Percentiles rank a stretch among this genome's conserved stretches.
Conservation (phyloP, 1,140 invertebrate species). For the Zophobas morio region DNA sequence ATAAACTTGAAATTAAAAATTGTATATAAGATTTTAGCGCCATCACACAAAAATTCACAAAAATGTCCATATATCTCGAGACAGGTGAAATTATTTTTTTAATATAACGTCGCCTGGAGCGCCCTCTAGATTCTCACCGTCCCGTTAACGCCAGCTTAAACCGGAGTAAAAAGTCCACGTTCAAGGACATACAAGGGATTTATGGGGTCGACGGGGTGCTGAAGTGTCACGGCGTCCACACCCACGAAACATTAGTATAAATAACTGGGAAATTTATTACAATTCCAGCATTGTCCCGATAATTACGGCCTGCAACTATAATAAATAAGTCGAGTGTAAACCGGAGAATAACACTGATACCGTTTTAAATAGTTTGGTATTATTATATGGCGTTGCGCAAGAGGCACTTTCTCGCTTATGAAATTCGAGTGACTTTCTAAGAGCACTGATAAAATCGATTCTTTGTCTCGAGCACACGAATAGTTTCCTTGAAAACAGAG, state of each 20-base stretch:
- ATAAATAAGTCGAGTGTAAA: conserved; percentile 47
- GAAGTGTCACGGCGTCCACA: conserved; percentile 6
- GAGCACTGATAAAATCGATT: conserved; percentile 31
- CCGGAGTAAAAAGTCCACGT: too few relatives aligned
- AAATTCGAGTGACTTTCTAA: conserved; percentile 42
- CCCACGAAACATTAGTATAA: conserved; percentile 18
- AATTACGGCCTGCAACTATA: conserved; percentile 36
- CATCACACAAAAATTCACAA: too few relatives aligned
- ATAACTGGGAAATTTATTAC: conserved; percentile 39
- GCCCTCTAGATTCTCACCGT: too few relatives aligned
- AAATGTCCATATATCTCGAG: too few relatives aligned
- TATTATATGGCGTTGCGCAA: conserved; percentile 42
- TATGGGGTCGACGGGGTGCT: background rate
- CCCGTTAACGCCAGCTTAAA: too few relatives aligned
- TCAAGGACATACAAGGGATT: too few relatives aligned
- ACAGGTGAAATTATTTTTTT: too few relatives aligned
- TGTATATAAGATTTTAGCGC: too few relatives aligned
- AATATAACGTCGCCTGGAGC: too few relatives aligned
- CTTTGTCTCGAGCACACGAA: conserved; percentile 1
- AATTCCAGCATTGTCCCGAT: conserved; percentile 44
- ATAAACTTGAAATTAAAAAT: too few relatives aligned
- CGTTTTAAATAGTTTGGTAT: conserved; percentile 41
- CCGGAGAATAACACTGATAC: conserved; percentile 44
- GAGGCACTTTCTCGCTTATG: conserved; percentile 31
- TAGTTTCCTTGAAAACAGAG: background rate